These are phyloP conservation scores for Himalopsyche anomala DNA, from an alignment of 2,888 invertebrate genomes.

Conservation along the genomic window DNA sequence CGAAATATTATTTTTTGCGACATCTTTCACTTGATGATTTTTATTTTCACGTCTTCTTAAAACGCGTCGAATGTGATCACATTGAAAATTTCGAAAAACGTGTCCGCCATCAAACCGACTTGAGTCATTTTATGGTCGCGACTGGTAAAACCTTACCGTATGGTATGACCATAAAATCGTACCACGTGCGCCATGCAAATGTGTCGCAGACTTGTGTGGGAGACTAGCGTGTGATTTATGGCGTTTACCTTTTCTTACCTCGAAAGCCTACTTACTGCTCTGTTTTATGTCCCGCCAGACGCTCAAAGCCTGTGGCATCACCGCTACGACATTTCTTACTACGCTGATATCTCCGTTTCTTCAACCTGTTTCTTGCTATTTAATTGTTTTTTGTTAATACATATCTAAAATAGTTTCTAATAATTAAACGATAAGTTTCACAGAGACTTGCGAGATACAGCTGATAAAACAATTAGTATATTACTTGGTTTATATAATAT, in stretches of 20 bases:
- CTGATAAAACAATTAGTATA: no score
- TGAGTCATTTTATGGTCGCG: not conserved
- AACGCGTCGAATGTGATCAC: not conserved
- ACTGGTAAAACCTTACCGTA: not conserved
- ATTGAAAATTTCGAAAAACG: slow-evolving; percentile 13
- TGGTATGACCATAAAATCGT: not conserved
- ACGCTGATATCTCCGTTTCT: not conserved
- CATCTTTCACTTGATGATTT: no score
- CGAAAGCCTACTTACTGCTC: not conserved
- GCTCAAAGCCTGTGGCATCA: not conserved
- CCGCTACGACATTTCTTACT: not conserved
- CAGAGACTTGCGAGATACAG: no score
- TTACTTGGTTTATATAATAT: no score
- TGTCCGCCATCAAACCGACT: not conserved
- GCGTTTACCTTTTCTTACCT: slow-evolving; percentile 34
- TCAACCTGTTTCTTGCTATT: not conserved
- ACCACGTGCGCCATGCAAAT: slow-evolving; percentile 13
- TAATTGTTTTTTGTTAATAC: no score
- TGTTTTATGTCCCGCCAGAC: not conserved
- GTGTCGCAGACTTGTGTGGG: not conserved
- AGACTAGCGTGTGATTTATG: not conserved
- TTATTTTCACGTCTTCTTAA: no score
- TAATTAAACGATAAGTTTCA: no score
- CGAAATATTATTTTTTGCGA: no score
- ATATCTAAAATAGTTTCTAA: no score